Base-by-base conservation (phyloP, 2,888 invertebrate species). In the Electrophaes corylata region DNA sequence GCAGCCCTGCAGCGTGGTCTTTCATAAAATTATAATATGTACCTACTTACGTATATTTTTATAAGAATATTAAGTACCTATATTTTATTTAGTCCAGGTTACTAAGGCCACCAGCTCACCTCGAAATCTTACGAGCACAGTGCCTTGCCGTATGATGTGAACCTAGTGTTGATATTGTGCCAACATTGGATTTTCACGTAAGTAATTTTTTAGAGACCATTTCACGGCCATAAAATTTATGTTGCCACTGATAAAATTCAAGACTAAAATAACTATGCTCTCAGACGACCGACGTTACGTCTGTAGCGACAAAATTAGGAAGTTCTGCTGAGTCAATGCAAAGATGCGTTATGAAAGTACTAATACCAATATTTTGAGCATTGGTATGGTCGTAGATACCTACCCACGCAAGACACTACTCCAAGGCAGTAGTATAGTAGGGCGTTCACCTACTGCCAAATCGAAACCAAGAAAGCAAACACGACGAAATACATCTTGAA, bases 191-290 rank as follows among this genome's bases (percentile, higher is more conserved):
- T 78, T 78, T 79, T 78, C 72, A 71, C 71, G 71, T 71, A 72
- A 72, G 69, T 10, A 69, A 78, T 82, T 84, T 83, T 86, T 83
- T 67, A 64, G 59, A 75, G 70, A 79, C 69, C 60, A 79, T 82
- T 83, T 84, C 80, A 80, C 76, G 78, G 78, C 70, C 72, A 81
- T 82, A 82, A 83, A 83, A 81, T 82, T 75, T 73, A 79, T 82
- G 76, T 81, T 73, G 64, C 70, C 51, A 67, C 70, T 72, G 73
- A 82, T 80, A 79, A 83, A 77, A 67, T 69, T 73, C 55, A 56
- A 50, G 61, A 71, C 69, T 69, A 76, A 84, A 84, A 84, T 84
- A 86, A 69, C 71, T 60, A 70, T 81, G 76, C 55, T 67, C 71
- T 78, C 72, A 75, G 57, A 66, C 26, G 26, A 20, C n/a, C n/a